Base-by-base conservation (phyloP, 2,797 vertebrate species). In the Pangasius macronema region DNA sequence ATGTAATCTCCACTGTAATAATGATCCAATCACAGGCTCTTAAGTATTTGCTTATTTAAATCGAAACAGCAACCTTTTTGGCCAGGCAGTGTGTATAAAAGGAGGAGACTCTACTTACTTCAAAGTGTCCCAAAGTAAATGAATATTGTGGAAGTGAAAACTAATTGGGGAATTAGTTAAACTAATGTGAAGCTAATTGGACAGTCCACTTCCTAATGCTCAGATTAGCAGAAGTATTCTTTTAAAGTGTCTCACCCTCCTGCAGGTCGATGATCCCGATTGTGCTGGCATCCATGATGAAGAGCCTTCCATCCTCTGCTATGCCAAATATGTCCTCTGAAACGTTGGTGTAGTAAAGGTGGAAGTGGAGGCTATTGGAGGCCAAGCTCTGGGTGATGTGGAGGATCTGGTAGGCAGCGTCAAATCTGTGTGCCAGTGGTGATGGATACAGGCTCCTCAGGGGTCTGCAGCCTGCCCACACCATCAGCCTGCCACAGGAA, bases 181-280 rank as follows among this genome's bases (percentile, higher is more conserved):
- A 42, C 39, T 42, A 42, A 42, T 42, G 39, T 42, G 39, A 42
- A 42, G 20, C 77, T 59, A 39, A 59, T 27, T 39, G 20, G 13
- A 27, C 5, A 82, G 36, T 27, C 24, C 8, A 18, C 16, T 24
- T 33, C 3, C 13, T 46, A 68, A 46, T 83, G 24, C 22, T 83
- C 5, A 49, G 24, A 14, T 39, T 46, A 51, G 22, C 51, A 49
- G 10, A 72, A n/a, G 1, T 59, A 57, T 55, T 36, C 13, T 24
- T 55, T 49, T 24, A 51, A 55, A 86, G 68, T 42, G 59, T 49
- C 84, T 85, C 59, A 97, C 97, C 96, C 94, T 97, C 94, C 92
- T 96, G 93, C 90, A 91, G 95, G 94, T 97, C 96, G 39, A 97
- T 96, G 94, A 97, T 92, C 1, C 96, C 96, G 86, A 97, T 92